phyloP scores from a whole-genome alignment of 2,888 invertebrate species.

The Notocelia uddmanniana region DNA sequence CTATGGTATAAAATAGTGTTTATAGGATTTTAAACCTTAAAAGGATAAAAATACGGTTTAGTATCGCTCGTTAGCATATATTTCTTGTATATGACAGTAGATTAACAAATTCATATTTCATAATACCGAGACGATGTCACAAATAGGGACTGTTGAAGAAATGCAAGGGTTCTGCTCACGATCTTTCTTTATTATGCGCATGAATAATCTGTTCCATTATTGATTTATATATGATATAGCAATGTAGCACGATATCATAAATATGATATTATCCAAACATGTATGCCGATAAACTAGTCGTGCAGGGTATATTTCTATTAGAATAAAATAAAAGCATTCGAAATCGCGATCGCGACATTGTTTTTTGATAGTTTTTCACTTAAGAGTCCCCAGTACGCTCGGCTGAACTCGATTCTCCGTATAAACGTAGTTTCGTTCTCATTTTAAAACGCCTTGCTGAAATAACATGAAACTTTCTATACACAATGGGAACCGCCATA shows the following conservation, averaged over 20 bases:
- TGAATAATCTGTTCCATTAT: conserved; percentile 83
- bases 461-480: too few relatives aligned
- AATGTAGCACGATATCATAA: conserved; percentile 69
- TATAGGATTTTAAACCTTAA: background rate
- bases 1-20: background rate
- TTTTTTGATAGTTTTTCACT: background rate
- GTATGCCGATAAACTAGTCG: conserved; percentile 45
- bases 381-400: too few relatives aligned
- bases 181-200: conserved; percentile 82
- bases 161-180: conserved; percentile 74
- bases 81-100: conserved; percentile 43
- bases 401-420: too few relatives aligned
- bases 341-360: too few relatives aligned
- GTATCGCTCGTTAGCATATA: background rate
- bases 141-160: conserved; percentile 67
- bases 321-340: background rate
- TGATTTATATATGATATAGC: conserved; percentile 81
- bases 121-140: conserved; percentile 57
- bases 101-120: conserved; percentile 48
- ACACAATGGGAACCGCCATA: too few relatives aligned
- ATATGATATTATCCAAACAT: conserved; percentile 59
- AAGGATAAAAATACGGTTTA: background rate
- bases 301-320: conserved; percentile 10
- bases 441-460: too few relatives aligned
- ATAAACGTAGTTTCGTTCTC: too few relatives aligned